Evolutionary conservation across 2,113 vertebrate species (phyloP), one percentile per base, ranked within the genome.

Genomic region (Prionailurus viverrinus): DNA sequence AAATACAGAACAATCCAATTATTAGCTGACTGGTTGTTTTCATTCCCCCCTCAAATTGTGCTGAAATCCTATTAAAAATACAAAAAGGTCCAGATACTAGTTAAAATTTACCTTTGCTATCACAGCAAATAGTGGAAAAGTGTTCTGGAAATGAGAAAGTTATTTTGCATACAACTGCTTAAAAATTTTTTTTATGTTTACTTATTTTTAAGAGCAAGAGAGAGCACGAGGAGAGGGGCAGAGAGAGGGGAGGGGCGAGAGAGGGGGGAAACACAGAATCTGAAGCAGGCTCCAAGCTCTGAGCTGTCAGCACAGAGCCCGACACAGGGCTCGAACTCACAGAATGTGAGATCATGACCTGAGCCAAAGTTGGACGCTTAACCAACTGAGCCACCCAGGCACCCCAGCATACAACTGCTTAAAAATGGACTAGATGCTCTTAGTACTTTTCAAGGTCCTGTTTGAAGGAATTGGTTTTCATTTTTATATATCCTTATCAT

Each of bases 81-180:
- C 53, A 73, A 85, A 61, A 80, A 84, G 15, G 16, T 85, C 21
- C 63, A 73, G 79, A 80, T 3, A 25, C 6, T 83, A 41, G 53
- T 74, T 89, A 85, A 74, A 88, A 92, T 92, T 79, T 89, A 51
- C 45, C 79, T 93, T 89, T 79, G 15, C 31, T 83, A 48, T 68
- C 16, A 89, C 13, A 94, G 15, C 12, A 96, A 92, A 58, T 36
- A 92, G 29, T 79, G 27, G 19, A 89, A 91, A 73, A 25, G 6
- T 66, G 5, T 92, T 84, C 48, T 66, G 21, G 16, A 80, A 89
- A 80, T 16, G 18, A 93, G 29, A 96, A 89, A 89, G 31, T 73
- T 71, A 80, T 41, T 92, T 94, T 74, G 39, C 36, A 74, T 51
- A 94, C 6, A 74, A 81, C 33, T 68, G 80, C 76, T 93, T 94